These are phyloP conservation scores for Plusia festucae DNA, from an alignment of 2,888 invertebrate species.

Conservation along the genomic window DNA sequence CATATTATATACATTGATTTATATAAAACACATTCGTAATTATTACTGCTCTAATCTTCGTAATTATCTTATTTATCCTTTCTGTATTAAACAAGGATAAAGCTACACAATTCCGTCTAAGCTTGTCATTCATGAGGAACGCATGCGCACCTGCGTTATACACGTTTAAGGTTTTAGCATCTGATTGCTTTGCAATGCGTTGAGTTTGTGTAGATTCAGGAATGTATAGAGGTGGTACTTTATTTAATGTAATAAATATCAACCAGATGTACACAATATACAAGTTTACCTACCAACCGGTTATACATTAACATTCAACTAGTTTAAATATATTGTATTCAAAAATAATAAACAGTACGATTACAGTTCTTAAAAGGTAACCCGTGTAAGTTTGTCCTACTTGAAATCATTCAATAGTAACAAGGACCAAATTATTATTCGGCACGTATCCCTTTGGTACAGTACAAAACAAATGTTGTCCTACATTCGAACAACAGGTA, in stretches of 20 bases:
- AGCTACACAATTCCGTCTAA: conserved; percentile 14
- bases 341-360: not conserved
- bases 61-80: conserved; percentile 11
- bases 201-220: conserved; percentile 8
- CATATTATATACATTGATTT: too few species aligned
- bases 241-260: not conserved
- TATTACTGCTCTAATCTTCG: too few species aligned
- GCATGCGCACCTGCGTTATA: conserved; percentile 56
- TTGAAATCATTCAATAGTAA: conserved; percentile 25
- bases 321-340: not conserved
- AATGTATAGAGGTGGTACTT: conserved; percentile 22
- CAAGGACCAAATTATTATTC: conserved; percentile 41
- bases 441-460: conserved; percentile 27
- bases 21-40: too few species aligned
- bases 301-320: not conserved
- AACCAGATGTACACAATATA: not conserved
- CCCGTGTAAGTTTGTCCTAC: conserved; percentile 14
- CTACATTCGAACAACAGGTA: conserved; percentile 32
- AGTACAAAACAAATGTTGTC: conserved; percentile 37
- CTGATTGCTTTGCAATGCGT: conserved; percentile 47
- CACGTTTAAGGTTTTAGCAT: conserved; percentile 58
- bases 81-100: not conserved
- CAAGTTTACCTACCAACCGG: too few species aligned
- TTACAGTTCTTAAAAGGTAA: conserved; percentile 15
- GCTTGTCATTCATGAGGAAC: conserved; percentile 45